These are phyloP conservation scores for Acromyrmex charruanus DNA, from an alignment of 1,140 invertebrate genomes.

Conservation along the genomic window DNA sequence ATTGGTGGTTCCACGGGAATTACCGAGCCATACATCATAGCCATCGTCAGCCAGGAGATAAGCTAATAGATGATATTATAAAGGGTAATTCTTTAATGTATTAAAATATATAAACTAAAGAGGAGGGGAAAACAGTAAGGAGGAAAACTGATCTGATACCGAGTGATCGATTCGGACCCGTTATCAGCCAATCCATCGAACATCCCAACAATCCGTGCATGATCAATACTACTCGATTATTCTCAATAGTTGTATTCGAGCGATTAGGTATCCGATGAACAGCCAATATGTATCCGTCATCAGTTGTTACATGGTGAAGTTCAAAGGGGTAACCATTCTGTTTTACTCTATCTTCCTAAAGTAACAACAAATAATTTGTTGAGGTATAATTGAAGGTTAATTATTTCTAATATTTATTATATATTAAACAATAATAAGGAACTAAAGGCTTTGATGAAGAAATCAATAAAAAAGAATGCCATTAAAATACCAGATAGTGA, in stretches of 20 bases:
- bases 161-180: slow-evolving; percentile 87
- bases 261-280: slow-evolving; percentile 53
- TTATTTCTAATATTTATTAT: neutral
- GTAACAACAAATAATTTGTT: neutral
- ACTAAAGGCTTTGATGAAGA: too few species aligned
- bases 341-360: slow-evolving; percentile 35
- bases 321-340: slow-evolving; percentile 45
- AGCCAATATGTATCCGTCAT: slow-evolving; percentile 51
- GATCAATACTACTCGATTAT: slow-evolving; percentile 86
- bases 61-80: slow-evolving; percentile 20
- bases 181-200: slow-evolving; percentile 91
- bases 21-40: slow-evolving; percentile 91
- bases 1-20: slow-evolving; percentile 89
- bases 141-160: slow-evolving; percentile 73
- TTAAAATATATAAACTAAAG: slow-evolving; percentile 7
- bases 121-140: too few species aligned
- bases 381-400: neutral
- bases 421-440: too few species aligned
- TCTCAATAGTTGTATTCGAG: neutral
- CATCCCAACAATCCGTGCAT: slow-evolving; percentile 92
- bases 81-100: neutral
- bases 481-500: too few species aligned
- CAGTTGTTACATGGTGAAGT: slow-evolving; percentile 45
- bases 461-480: too few species aligned
- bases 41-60: slow-evolving; percentile 87